A percentile compares a stretch with the other conserved stretches of the same genome.
These are phyloP conservation scores for Plecturocebus donacophilus DNA, from an alignment of 2,113 vertebrate genomes.

Conservation along the genomic window DNA sequence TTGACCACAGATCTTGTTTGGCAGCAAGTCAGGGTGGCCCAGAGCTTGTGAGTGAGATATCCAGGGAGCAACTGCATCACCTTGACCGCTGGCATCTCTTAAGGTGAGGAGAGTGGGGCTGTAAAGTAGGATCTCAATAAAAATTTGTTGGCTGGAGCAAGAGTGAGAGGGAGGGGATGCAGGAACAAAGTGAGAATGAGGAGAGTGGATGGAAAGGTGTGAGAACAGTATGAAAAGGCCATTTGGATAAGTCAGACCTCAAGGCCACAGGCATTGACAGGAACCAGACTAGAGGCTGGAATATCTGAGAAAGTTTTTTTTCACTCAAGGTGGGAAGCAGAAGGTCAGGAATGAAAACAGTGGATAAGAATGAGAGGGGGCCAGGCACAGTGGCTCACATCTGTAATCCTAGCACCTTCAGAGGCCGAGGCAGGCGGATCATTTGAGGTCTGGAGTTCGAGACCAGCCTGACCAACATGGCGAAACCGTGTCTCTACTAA, in stretches of 20 bases:
- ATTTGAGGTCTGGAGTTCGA: too few species aligned
- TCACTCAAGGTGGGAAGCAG: not conserved
- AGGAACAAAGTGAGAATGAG: not conserved
- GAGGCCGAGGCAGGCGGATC: too few species aligned
- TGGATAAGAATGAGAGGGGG: not conserved
- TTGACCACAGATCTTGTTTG: not conserved
- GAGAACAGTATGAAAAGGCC: not conserved
- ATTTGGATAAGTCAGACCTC: not conserved
- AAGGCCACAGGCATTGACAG: not conserved
- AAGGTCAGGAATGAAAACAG: not conserved
- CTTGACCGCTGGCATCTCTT: not conserved
- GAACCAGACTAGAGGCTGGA: not conserved
- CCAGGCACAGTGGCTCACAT: too few species aligned
- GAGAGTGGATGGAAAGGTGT: not conserved
- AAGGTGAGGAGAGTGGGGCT: too few species aligned
- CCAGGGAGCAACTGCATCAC: not conserved
- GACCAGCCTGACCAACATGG: too few species aligned
- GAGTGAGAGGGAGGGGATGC: not conserved
- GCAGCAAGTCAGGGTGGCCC: not conserved
- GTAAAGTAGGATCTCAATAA: not conserved
- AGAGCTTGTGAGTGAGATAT: not conserved
- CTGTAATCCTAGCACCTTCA: too few species aligned
- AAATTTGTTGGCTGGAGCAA: not conserved
- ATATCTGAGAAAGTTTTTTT: not conserved
- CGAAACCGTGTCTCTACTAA: too few species aligned